These are phyloP conservation scores for Lithophane ornitopus DNA, from an alignment of 2,888 invertebrate species.

Conservation along the genomic window DNA sequence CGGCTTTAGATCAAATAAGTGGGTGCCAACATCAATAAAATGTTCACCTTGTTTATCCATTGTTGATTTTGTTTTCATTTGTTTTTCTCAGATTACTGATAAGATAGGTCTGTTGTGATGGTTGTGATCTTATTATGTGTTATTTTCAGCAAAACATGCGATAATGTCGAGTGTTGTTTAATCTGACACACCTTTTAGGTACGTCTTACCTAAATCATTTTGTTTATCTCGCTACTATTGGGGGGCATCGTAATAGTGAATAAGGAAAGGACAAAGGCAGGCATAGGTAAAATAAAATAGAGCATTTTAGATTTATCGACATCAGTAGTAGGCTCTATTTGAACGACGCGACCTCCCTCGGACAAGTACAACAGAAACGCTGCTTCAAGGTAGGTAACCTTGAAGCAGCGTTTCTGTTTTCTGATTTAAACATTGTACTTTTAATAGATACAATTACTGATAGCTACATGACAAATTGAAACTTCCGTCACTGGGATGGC, in stretches of 20 bases:
- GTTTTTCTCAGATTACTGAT: conserved; percentile 8
- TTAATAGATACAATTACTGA: no score
- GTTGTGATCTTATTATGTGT: not conserved
- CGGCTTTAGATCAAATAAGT: no score
- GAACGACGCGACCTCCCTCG: not conserved
- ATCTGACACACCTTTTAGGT: conserved; percentile 6
- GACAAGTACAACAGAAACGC: no score
- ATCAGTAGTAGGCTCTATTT: not conserved
- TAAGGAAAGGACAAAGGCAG: not conserved
- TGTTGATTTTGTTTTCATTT: conserved; percentile 3
- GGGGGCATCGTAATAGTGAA: not conserved
- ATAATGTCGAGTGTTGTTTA: not conserved
- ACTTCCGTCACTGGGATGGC: not conserved
- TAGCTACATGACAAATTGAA: no score
- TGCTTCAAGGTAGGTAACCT: no score
- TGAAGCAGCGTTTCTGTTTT: not conserved
- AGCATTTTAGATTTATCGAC: not conserved
- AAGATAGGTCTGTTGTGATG: not conserved
- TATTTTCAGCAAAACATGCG: conserved; percentile 8
- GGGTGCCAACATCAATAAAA: not conserved
- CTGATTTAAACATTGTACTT: not conserved
- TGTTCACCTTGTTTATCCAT: not conserved
- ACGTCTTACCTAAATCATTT: not conserved
- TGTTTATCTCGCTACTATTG: not conserved
- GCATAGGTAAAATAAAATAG: not conserved